These are phyloP conservation scores for Picathartes gymnocephalus DNA, from an alignment of 2,113 vertebrate genomes.

Conservation along the genomic window DNA sequence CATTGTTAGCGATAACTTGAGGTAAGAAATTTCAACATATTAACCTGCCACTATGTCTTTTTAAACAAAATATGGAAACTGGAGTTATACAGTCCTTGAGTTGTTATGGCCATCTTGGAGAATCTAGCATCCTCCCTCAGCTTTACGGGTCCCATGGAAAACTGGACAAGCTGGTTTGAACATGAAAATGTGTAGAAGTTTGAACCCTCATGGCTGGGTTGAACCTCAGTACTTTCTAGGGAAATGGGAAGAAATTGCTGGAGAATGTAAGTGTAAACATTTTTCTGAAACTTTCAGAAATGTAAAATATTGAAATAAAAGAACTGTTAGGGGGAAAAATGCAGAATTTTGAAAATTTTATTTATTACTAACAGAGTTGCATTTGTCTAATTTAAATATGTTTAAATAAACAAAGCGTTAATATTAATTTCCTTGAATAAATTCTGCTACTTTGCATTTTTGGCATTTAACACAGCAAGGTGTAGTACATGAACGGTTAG, in stretches of 20 bases:
- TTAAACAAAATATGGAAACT: background rate
- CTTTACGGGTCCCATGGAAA: background rate
- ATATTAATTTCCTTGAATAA: background rate
- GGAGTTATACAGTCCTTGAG: background rate
- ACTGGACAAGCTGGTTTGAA: background rate
- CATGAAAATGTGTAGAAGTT: background rate
- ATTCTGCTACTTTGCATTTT: background rate
- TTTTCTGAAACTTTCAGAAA: background rate
- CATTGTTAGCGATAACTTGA: background rate
- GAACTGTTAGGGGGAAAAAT: background rate
- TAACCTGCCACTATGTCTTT: background rate
- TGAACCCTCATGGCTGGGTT: background rate
- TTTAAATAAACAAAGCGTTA: background rate
- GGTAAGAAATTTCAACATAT: background rate
- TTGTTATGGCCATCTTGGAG: background rate
- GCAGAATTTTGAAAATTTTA: background rate
- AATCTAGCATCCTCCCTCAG: background rate
- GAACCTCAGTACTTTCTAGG: background rate
- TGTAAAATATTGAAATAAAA: background rate
- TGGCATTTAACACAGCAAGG: background rate
- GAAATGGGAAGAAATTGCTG: background rate
- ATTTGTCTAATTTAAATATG: background rate
- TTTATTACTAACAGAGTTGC: background rate
- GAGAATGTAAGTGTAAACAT: background rate
- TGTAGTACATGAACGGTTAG: background rate